Conservation (phyloP, 2,888 invertebrate species). For the Chesias legatella region DNA sequence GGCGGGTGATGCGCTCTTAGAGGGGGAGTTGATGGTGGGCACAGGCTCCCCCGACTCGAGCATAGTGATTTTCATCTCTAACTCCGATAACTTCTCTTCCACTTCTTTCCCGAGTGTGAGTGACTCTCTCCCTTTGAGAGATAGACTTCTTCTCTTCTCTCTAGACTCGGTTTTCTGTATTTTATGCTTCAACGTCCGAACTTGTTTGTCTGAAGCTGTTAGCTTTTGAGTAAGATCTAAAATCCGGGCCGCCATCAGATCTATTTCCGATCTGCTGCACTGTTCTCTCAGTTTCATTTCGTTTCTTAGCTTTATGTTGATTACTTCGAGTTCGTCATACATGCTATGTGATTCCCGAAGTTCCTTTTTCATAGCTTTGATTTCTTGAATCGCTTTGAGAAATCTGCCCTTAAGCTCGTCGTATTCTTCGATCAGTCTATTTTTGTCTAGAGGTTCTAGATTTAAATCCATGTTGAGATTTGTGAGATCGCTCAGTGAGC, state of each 20-base stretch:
- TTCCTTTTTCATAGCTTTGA: conserved; percentile 90
- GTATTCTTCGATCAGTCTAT: conserved; percentile 89
- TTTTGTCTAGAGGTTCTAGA: conserved; percentile 86
- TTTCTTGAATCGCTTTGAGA: conserved; percentile 90
- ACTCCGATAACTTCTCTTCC: conserved; percentile 90
- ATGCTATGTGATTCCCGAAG: conserved; percentile 88
- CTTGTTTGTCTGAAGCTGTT: conserved; percentile 89
- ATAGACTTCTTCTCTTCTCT: conserved; percentile 89
- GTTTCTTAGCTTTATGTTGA: conserved; percentile 87
- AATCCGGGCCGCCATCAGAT: conserved; percentile 90
- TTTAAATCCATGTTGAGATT: conserved; percentile 89
- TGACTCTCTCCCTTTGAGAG: conserved; percentile 90
- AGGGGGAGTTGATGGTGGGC: conserved; percentile 68
- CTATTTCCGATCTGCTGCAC: conserved; percentile 85
- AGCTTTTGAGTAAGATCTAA: conserved; percentile 91
- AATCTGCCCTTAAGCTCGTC: conserved; percentile 88
- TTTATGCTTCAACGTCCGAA: conserved; percentile 88
- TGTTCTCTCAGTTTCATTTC: conserved; percentile 84
- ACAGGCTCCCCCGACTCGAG: conserved; percentile 78
- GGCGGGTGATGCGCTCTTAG: conserved; percentile 77
- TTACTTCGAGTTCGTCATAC: conserved; percentile 89
- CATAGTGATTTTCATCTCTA: conserved; percentile 87
- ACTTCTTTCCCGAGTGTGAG: conserved; percentile 90
- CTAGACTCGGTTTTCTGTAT: conserved; percentile 87
- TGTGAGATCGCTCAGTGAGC: conserved; percentile 89